phyloP scores from a whole-genome alignment of 1,140 invertebrate species.

The Hydropsyche tenuis region DNA sequence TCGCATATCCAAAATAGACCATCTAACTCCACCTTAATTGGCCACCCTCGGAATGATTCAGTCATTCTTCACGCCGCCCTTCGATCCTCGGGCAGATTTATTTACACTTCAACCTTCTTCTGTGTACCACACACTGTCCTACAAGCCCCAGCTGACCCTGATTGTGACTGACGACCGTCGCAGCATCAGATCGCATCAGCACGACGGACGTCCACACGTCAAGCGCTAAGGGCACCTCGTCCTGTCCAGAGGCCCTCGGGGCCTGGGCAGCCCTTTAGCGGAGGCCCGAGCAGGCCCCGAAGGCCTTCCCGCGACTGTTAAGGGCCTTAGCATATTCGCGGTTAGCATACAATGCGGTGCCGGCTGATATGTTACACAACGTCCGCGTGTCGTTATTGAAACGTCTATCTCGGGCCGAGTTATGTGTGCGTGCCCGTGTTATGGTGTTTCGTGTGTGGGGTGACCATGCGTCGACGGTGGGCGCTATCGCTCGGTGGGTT shows the following conservation, averaged over 20 bases:
- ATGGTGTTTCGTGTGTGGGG: no score
- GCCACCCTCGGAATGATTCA: no score
- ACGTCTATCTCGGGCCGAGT: conserved; percentile 39
- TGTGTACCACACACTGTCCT: no score
- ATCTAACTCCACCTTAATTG: no score
- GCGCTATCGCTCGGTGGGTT: no score
- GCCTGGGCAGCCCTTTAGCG: neutral
- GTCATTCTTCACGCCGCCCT: no score
- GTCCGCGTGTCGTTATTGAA: conserved; percentile 49
- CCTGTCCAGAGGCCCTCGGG: neutral
- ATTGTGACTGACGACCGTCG: conserved; percentile 8
- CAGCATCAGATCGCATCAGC: neutral
- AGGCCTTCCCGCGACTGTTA: conserved; percentile 8
- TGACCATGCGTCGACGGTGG: no score
- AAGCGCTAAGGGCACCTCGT: conserved; percentile 30
- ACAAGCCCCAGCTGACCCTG: neutral
- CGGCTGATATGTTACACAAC: conserved; percentile 37
- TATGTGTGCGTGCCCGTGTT: conserved; percentile 17
- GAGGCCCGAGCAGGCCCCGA: neutral
- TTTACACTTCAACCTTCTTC: no score
- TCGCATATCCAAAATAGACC: no score
- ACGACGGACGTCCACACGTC: conserved; percentile 30
- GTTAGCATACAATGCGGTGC: conserved; percentile 48
- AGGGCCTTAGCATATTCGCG: conserved; percentile 12
- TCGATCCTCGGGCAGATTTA: no score